Evolutionary conservation across 2,888 invertebrate genomes (phyloP).

Genomic region (Falcaria lacertinaria): DNA sequence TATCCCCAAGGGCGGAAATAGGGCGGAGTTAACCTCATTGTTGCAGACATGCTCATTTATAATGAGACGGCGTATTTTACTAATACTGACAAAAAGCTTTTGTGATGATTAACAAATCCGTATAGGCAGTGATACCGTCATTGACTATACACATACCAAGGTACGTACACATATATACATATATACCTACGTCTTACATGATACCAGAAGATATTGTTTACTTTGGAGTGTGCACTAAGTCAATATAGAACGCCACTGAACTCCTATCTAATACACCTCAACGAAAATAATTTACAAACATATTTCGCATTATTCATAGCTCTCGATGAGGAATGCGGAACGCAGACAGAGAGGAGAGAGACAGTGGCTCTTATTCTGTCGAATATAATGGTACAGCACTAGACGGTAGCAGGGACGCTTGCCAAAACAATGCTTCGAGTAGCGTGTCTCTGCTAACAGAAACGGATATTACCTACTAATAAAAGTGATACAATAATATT

Average conservation of each 20-base stretch:
- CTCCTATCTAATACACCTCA: neutral
- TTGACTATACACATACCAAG: neutral
- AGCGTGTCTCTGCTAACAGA: too few species aligned
- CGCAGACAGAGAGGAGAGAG: neutral
- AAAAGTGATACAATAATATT: too few species aligned
- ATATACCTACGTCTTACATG: neutral
- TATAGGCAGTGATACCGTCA: neutral
- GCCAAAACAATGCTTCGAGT: neutral
- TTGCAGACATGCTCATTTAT: slow-evolving; percentile 6
- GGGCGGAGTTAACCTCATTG: slow-evolving; percentile 3
- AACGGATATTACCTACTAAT: too few species aligned
- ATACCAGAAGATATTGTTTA: too few species aligned
- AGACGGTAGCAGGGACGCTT: neutral
- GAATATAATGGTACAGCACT: neutral
- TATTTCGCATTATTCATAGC: neutral
- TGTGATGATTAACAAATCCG: neutral
- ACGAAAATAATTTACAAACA: neutral
- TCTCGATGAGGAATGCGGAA: slow-evolving; percentile 1
- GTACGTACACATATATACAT: neutral
- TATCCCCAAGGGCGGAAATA: slow-evolving; percentile 7
- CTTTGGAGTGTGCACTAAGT: too few species aligned
- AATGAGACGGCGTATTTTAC: slow-evolving; percentile 3
- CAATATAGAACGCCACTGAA: too few species aligned
- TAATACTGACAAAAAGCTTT: neutral
- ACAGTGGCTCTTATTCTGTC: neutral